phyloP scores from a whole-genome alignment of 2,797 vertebrate genomes.

The Melanotaenia nigrans region DNA sequence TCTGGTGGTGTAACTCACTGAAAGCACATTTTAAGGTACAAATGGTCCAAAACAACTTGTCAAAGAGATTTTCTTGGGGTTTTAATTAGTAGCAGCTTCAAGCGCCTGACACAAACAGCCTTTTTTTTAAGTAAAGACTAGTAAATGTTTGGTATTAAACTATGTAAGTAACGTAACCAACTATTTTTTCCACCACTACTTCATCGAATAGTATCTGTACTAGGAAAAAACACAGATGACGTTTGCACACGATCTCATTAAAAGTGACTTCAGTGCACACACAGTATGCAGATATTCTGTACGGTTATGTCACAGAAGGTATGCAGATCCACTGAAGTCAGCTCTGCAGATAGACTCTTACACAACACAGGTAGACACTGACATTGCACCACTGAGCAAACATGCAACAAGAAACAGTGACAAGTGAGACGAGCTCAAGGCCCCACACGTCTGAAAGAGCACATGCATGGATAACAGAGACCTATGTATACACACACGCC shows the following conservation, averaged over 20 bases:
- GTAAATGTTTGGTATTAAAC: too few species aligned
- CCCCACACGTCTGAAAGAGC: conserved; percentile 14
- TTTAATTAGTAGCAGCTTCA: too few species aligned
- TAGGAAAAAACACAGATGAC: neutral
- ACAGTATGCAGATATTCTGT: conserved; percentile 5
- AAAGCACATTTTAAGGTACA: too few species aligned
- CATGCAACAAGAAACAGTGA: conserved; percentile 2
- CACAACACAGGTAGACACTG: conserved; percentile 36
- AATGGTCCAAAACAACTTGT: too few species aligned
- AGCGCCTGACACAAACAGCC: too few species aligned
- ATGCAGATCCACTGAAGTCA: neutral
- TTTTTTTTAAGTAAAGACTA: too few species aligned
- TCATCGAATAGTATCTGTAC: neutral
- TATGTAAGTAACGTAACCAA: too few species aligned
- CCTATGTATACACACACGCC: too few species aligned
- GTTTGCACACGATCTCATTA: neutral
- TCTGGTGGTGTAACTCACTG: too few species aligned
- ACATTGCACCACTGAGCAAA: conserved; percentile 31
- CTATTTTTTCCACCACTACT: neutral
- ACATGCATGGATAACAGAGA: conserved; percentile 14
- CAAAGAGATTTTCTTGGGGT: too few species aligned
- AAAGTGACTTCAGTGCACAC: neutral
- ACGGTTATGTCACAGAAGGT: conserved; percentile 30
- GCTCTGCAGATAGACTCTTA: conserved; percentile 22
- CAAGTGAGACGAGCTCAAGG: neutral